phyloP scores from a whole-genome alignment of 2,113 vertebrate genomes.

The Platycercus adscitus region DNA sequence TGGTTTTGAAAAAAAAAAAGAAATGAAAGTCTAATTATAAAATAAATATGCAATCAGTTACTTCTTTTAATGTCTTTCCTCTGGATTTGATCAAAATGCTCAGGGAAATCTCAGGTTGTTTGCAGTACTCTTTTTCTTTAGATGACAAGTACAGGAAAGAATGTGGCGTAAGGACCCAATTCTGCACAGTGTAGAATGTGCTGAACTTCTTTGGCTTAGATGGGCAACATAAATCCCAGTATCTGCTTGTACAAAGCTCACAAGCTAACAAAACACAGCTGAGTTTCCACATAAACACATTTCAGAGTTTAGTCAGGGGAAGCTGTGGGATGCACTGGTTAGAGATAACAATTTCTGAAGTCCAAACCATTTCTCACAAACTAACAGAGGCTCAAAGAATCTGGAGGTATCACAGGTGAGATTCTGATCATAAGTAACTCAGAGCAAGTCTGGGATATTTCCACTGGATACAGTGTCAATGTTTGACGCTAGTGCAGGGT shows the following conservation, averaged over 20 bases:
- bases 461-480: background rate
- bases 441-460: background rate
- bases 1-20: fast-evolving
- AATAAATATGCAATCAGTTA: background rate
- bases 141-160: background rate
- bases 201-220: background rate
- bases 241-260: background rate
- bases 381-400: background rate
- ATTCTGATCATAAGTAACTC: background rate
- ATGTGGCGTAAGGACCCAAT: background rate
- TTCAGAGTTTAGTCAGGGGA: background rate
- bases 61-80: background rate
- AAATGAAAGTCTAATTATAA: background rate
- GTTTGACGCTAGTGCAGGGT: background rate
- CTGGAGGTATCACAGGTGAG: background rate
- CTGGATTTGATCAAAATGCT: background rate
- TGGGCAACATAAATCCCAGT: background rate
- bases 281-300: background rate
- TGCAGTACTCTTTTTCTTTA: background rate
- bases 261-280: background rate
- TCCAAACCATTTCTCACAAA: background rate
- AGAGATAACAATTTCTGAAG: background rate
- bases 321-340: background rate
- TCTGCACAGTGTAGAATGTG: background rate
- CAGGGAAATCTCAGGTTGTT: background rate